Evolutionary conservation across 1,140 invertebrate genomes (phyloP).

Genomic region (Drosophila kikkawai): DNA sequence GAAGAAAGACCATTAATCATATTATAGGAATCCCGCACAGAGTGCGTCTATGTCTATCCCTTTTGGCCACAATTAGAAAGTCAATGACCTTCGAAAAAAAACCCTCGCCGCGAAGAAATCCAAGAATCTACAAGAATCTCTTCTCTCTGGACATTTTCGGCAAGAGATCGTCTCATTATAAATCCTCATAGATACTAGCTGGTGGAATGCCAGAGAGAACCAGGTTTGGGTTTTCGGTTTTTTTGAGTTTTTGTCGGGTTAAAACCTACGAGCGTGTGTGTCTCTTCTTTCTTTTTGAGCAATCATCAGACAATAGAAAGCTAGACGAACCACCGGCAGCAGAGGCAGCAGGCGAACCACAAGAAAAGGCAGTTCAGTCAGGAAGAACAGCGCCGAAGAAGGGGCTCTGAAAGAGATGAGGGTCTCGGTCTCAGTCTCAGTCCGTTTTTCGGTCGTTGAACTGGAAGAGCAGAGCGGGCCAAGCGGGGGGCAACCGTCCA

Average conservation of each 20-base stretch:
- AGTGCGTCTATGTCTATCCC: conserved; percentile 43
- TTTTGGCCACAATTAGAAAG: conserved; percentile 52
- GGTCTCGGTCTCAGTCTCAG: conserved; percentile 30
- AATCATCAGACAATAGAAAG: conserved; percentile 82
- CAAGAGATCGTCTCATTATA: conserved; percentile 71
- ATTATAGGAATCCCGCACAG: conserved; percentile 44
- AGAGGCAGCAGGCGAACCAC: conserved; percentile 46
- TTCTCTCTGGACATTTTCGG: conserved; percentile 77
- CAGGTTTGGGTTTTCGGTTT: conserved; percentile 18
- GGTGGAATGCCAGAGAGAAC: conserved; percentile 58
- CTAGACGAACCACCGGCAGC: conserved; percentile 69
- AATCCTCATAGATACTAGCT: conserved; percentile 62
- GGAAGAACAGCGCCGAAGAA: conserved; percentile 78
- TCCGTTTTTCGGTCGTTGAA: conserved; percentile 80
- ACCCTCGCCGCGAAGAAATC: conserved; percentile 19
- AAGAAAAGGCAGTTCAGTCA: conserved; percentile 67
- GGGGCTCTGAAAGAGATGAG: conserved; percentile 52
- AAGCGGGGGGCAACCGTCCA: conserved; percentile 9
- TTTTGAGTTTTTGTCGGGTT: conserved; percentile 59
- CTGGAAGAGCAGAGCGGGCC: conserved; percentile 30
- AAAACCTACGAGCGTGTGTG: conserved; percentile 71
- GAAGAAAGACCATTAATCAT: conserved; percentile 67
- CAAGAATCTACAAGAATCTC: conserved; percentile 19
- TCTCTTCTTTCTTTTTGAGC: conserved; percentile 66
- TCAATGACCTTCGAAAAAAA: conserved; percentile 61